These are phyloP conservation scores for Dinocampus coccinellae DNA, from an alignment of 2,888 invertebrate genomes.

Conservation along the genomic window DNA sequence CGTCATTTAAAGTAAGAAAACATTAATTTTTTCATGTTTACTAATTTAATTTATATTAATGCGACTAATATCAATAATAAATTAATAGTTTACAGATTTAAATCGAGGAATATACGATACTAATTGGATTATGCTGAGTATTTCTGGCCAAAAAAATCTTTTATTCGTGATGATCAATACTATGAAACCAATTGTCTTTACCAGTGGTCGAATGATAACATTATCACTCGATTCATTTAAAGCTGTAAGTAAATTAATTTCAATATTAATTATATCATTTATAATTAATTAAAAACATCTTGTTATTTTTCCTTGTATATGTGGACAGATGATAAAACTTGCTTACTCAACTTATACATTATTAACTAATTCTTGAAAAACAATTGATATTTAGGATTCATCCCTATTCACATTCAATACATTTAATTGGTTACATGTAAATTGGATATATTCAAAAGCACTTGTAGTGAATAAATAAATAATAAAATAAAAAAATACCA, in stretches of 20 bases:
- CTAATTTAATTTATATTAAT: background rate
- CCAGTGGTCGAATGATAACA: constrained; percentile 10
- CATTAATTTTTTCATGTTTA: background rate
- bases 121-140: background rate
- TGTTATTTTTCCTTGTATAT: too few relatives aligned
- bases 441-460: too few relatives aligned
- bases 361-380: too few relatives aligned
- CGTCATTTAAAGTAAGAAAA: background rate
- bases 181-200: constrained; percentile 18
- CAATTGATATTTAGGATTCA: too few relatives aligned
- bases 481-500: too few relatives aligned
- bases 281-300: too few relatives aligned
- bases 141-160: background rate
- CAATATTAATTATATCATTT: too few relatives aligned
- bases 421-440: too few relatives aligned
- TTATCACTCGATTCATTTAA: constrained; percentile 23
- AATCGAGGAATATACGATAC: background rate
- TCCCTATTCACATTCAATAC: too few relatives aligned
- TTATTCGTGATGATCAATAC: constrained; percentile 6
- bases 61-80: background rate
- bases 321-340: too few relatives aligned
- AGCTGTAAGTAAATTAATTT: background rate
- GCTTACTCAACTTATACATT: too few relatives aligned
- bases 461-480: too few relatives aligned
- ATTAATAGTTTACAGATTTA: background rate